These are phyloP conservation scores for Enteromius fasciolatus DNA, from an alignment of 2,797 vertebrate genomes.

Conservation along the genomic window DNA sequence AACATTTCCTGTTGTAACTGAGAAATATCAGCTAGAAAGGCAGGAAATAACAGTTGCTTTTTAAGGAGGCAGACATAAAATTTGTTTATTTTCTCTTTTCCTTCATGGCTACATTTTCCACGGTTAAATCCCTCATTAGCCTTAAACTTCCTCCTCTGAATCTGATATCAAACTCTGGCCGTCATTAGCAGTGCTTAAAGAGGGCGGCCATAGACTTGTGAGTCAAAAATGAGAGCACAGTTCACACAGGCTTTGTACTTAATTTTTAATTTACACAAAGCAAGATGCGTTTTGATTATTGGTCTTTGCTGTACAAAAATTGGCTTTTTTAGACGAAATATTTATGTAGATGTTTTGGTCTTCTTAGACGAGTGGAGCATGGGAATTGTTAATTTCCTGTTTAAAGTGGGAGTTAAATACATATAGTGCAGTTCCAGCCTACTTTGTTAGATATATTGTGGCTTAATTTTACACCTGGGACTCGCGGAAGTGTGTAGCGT, in stretches of 20 bases:
- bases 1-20: conserved; percentile 79
- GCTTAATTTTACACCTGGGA: conserved; percentile 58
- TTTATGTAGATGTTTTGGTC: conserved; percentile 10
- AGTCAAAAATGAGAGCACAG: conserved; percentile 58
- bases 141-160: conserved; percentile 68
- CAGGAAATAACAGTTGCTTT: conserved; percentile 66
- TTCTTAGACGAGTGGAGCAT: not conserved
- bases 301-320: not conserved
- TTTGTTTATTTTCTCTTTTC: conserved; percentile 68
- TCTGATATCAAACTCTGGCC: conserved; percentile 69
- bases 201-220: conserved; percentile 63
- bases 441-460: conserved; percentile 35
- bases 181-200: conserved; percentile 69
- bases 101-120: conserved; percentile 67
- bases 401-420: conserved; percentile 33
- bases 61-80: conserved; percentile 69
- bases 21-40: conserved; percentile 69
- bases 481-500: conserved; percentile 29
- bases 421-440: conserved; percentile 31
- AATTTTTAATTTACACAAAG: not conserved
- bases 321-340: not conserved
- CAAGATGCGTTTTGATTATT: conserved; percentile 1
- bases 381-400: conserved; percentile 29
- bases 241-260: conserved; percentile 61
- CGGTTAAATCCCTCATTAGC: conserved; percentile 76